These are phyloP conservation scores for Boloria selene DNA, from an alignment of 2,888 invertebrate genomes.

Conservation along the genomic window DNA sequence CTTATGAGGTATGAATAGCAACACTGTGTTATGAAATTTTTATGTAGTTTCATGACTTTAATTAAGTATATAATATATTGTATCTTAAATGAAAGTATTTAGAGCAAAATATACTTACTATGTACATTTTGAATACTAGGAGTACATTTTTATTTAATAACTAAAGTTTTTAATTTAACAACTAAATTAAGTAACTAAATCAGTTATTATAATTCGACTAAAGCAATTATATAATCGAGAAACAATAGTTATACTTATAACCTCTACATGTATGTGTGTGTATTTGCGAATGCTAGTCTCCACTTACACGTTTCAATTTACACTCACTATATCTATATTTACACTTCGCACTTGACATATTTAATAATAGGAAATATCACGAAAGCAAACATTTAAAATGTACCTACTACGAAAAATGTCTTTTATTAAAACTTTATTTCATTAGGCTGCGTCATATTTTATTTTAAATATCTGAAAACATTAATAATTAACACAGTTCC, in stretches of 20 bases:
- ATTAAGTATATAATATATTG: no score
- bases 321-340: slow-evolving; percentile 61
- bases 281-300: slow-evolving; percentile 58
- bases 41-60: no score
- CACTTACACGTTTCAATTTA: slow-evolving; percentile 56
- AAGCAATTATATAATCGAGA: slow-evolving; percentile 40
- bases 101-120: no score
- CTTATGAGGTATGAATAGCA: no score
- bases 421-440: not conserved
- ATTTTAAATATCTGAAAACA: slow-evolving; percentile 27
- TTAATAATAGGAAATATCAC: slow-evolving; percentile 36
- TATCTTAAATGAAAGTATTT: no score
- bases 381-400: slow-evolving; percentile 10
- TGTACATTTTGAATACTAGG: no score
- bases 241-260: slow-evolving; percentile 48
- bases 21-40: no score
- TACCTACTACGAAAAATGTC: slow-evolving; percentile 13
- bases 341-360: slow-evolving; percentile 54
- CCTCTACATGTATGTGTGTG: slow-evolving; percentile 50
- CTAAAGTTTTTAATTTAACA: no score
- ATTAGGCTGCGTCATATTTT: slow-evolving; percentile 3
- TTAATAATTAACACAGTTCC: slow-evolving; percentile 37
- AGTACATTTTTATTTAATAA: no score
- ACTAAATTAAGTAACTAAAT: no score
- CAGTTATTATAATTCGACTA: no score